Evolutionary conservation across 2,888 invertebrate genomes (phyloP), one percentile per base, ranked within the genome.

Genomic region (Exocentrus adspersus): DNA sequence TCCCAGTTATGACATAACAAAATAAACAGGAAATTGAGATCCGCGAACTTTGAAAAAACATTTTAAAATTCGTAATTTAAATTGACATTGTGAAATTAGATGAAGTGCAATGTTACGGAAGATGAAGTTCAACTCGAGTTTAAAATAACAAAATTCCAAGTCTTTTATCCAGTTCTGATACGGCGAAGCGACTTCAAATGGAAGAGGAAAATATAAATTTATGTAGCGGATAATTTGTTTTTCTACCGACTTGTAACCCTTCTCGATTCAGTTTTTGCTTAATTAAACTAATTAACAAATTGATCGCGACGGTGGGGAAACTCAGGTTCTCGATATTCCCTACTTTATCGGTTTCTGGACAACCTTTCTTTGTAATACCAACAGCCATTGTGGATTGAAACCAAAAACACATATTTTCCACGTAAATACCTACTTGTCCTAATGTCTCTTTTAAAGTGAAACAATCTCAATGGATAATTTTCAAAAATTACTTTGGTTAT

Each of bases 21-120:
- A 74, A 70, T 75, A 74, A 75, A 75, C 70, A 73, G 68, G 69
- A 72, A 75, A 76, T 72, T 74, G 61, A 71, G 68, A 64, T 65
- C 65, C 51, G 54, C 30, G 69, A 77, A 78, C 71, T 75, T 75
- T 69, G 61, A 70, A 70, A 75, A 76, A 75, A 76, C 76, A 75
- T 76, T 75, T n/a, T 74, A 75, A 75, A 73, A 77, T 76, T 78
- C 72, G 66, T 75, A 77, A 78, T 77, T 77, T 75, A 76, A 78
- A 78, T 77, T 74, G 76, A 77, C 74, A 72, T 72, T 71, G 73
- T 65, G 67, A 73, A 76, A 77, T 75, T 75, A 77, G 75, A 71
- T 71, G 71, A 63, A 68, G 69, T 69, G 71, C 67, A 69, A 68
- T 67, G 71, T 73, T 67, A 72, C 63, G 72, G 72, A 73, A 76